Evolutionary conservation across 2,113 vertebrate genomes (phyloP).

Genomic region (Arothron firmamentum): DNA sequence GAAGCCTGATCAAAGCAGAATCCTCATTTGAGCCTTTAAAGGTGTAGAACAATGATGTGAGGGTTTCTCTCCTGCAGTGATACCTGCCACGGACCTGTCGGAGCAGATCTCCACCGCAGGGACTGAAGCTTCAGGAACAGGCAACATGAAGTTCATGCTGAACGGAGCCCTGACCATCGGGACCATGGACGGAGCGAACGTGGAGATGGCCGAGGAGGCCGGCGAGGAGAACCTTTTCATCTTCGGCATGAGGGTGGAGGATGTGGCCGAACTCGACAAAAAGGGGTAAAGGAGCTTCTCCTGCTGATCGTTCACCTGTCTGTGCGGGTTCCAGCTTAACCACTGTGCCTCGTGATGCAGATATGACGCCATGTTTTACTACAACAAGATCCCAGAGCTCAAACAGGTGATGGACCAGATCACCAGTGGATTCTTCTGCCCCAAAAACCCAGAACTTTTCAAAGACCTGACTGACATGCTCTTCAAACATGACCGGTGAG

Average conservation of each 20-base stretch:
- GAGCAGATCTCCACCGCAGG: slow-evolving; percentile 97
- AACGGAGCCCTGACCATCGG: slow-evolving; percentile 96
- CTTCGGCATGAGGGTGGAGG: slow-evolving; percentile 92
- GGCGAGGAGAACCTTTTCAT: slow-evolving; percentile 96
- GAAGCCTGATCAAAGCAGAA: not conserved
- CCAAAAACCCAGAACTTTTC: slow-evolving; percentile 85
- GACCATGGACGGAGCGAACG: slow-evolving; percentile 97
- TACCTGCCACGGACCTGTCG: slow-evolving; percentile 92
- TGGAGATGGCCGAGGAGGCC: slow-evolving; percentile 97
- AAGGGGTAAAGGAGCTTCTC: slow-evolving; percentile 74
- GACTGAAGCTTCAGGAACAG: slow-evolving; percentile 92
- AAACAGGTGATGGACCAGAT: slow-evolving; percentile 91
- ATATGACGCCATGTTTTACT: slow-evolving; percentile 86
- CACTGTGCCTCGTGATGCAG: slow-evolving; percentile 54
- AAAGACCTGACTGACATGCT: slow-evolving; percentile 88
- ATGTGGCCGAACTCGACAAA: slow-evolving; percentile 83
- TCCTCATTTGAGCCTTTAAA: not conserved
- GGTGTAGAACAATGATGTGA: not conserved
- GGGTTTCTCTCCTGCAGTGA: slow-evolving; percentile 75
- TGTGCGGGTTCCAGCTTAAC: too few relatives aligned
- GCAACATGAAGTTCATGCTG: slow-evolving; percentile 99
- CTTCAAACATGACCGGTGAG: slow-evolving; percentile 89
- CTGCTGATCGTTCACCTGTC: too few relatives aligned
- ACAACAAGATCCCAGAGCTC: slow-evolving; percentile 82
- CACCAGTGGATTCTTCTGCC: slow-evolving; percentile 85